A percentile compares a stretch with the other conserved stretches of the same genome.
Conservation (phyloP, 2,113 vertebrate species). For the Excalfactoria chinensis region DNA sequence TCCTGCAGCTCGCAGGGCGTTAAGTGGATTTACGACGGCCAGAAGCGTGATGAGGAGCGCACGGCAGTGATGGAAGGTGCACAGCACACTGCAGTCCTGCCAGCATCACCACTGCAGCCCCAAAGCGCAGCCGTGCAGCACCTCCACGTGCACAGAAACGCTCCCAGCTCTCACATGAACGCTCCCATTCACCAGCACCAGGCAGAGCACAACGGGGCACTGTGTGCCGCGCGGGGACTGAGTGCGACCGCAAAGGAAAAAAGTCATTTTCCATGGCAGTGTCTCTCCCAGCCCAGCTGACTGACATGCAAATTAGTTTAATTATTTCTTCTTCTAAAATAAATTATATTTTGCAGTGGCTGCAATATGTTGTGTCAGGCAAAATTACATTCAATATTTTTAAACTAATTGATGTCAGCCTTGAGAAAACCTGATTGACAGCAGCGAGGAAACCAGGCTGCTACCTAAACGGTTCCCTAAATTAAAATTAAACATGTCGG, state of each 20-base stretch:
- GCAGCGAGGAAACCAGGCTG: constrained; percentile 75
- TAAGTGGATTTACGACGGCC: not conserved
- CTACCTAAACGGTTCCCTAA: constrained; percentile 79
- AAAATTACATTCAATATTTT: constrained; percentile 89
- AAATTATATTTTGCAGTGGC: constrained; percentile 88
- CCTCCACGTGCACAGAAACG: fast-evolving
- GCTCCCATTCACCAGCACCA: fast-evolving
- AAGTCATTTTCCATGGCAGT: not conserved
- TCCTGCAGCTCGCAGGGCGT: not conserved
- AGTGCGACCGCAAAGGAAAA: not conserved
- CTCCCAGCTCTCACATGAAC: fast-evolving
- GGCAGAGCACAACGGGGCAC: not conserved
- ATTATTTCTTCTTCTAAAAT: constrained; percentile 89
- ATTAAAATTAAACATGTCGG: constrained; percentile 81
- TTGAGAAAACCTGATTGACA: constrained; percentile 86
- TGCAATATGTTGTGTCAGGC: constrained; percentile 89
- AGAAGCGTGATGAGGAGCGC: not conserved
- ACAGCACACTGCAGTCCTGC: not conserved
- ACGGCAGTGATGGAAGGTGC: not conserved
- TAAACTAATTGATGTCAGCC: constrained; percentile 88
- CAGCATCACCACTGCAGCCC: no score
- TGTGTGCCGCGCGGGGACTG: no score
- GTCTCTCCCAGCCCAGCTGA: constrained; percentile 76
- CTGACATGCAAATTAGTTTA: constrained; percentile 89
- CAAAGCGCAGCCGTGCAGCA: not conserved